A percentile compares a stretch with the other conserved stretches of the same genome.
phyloP scores from a whole-genome alignment of 2,797 vertebrate species.

The Syngnathus rostellatus region DNA sequence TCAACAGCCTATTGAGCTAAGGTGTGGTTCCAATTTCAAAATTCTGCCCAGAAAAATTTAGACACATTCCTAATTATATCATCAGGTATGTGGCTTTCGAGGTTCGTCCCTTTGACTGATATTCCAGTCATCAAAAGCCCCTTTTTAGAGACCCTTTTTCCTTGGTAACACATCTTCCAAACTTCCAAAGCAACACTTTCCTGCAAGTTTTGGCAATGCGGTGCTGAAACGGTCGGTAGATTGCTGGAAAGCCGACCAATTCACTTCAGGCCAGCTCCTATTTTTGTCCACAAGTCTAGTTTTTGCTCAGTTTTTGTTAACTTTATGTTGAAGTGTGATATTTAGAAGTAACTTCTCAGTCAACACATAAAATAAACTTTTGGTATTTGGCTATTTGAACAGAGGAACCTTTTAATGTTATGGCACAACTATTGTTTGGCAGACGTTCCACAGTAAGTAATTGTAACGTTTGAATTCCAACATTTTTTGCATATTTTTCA shows the following conservation, averaged over 20 bases:
- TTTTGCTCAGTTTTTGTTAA: neutral
- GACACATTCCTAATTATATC: neutral
- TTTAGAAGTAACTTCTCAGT: neutral
- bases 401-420: neutral
- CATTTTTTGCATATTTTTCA: neutral
- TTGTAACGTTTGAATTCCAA: neutral
- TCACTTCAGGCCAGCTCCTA: conserved; percentile 3
- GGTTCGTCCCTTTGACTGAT: neutral
- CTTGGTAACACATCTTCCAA: conserved; percentile 6
- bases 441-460: neutral
- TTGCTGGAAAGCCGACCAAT: conserved; percentile 3
- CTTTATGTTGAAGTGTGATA: neutral
- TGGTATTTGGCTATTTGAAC: neutral
- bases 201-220: neutral
- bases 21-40: neutral
- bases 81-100: neutral
- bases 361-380: neutral
- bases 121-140: neutral
- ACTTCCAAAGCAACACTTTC: conserved; percentile 5
- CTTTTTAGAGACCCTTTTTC: neutral
- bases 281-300: neutral
- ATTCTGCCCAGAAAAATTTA: neutral
- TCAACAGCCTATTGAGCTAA: neutral
- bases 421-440: neutral
- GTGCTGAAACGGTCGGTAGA: conserved; percentile 1